Conservation (phyloP, 2,113 vertebrate species). For the Mus pahari region DNA sequence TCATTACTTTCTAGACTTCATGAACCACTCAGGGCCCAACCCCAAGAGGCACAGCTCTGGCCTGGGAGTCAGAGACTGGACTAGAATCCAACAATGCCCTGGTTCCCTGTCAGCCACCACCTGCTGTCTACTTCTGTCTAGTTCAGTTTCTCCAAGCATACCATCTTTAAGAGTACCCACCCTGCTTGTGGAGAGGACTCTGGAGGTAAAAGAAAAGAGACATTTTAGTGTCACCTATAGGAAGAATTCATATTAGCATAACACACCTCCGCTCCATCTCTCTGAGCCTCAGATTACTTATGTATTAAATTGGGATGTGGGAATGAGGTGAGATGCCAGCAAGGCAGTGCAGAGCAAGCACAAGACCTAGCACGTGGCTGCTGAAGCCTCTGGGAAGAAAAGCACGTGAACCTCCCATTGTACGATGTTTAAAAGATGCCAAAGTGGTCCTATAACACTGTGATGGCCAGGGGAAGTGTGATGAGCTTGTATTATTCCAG, state of each 20-base stretch:
- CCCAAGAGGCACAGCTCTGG: background rate
- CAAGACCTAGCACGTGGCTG: fast-evolving
- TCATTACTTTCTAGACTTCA: conserved; percentile 22
- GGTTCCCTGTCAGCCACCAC: background rate
- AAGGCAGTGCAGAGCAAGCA: background rate
- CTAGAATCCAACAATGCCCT: background rate
- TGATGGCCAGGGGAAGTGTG: background rate
- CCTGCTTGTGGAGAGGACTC: background rate
- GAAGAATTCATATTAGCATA: background rate
- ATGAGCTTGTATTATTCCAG: background rate
- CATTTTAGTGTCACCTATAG: background rate
- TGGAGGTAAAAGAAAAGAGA: background rate
- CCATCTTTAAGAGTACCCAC: background rate
- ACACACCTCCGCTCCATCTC: background rate
- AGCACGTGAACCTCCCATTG: background rate
- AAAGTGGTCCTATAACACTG: background rate
- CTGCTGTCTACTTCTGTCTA: background rate
- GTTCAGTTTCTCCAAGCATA: background rate
- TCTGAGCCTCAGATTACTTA: background rate
- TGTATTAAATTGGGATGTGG: background rate
- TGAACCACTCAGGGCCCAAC: background rate
- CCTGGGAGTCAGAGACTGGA: background rate
- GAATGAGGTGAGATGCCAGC: fast-evolving
- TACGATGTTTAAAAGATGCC: background rate
- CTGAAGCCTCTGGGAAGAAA: background rate